Evolutionary conservation across 2,797 vertebrate species (phyloP), one percentile per base, ranked within the genome.

Genomic region (Anniella stebbinsi): DNA sequence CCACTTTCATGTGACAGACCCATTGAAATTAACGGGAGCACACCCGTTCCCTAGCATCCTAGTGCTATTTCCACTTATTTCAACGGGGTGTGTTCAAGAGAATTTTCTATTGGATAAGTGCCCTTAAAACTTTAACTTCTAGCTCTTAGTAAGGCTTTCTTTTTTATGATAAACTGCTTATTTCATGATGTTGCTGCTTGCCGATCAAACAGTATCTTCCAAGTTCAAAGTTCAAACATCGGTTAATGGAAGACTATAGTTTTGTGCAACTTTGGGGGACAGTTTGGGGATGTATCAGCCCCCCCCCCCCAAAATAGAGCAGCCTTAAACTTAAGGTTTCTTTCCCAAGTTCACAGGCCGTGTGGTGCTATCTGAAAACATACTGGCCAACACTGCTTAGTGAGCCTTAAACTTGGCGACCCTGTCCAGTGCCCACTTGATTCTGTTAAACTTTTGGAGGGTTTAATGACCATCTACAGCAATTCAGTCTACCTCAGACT

Each of bases 401-500:
- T 87, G 60, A 90, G 70, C 80, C 87, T 92, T 90, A 92, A 93
- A 88, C 86, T 78, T 51, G 86, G 66, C 89, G 88, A 17, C 82
- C 80, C 86, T 89, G 66, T 90, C 95, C 92, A 90, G 85, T n/a
- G 18, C 90, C 93, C 80, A 10, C 88, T 88, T 88, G 87, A 70
- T 93, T 94, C 87, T 91, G 88, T 91, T 90, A 63, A 89, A 87
- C 23, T 78, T n/a, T 87, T 69, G 89, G 78, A 94, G 93, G 94
- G 88, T 93, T 92, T 91, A 87, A 54, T 86, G 91, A 93, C 92
- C 77, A 75, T 90, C 89, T 92, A 75, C 93, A 87, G 86, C 92
- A 86, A 93, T 93, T 96, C 95, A 95, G 96, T 96, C 97, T 97
- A 97, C 97, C 97, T 97, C 97, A 95, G 88, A 95, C 92, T 89